A percentile compares a stretch with the other conserved stretches of the same genome.
Conservation (phyloP, 2,888 invertebrate species). For the Epistrophe grossulariae region DNA sequence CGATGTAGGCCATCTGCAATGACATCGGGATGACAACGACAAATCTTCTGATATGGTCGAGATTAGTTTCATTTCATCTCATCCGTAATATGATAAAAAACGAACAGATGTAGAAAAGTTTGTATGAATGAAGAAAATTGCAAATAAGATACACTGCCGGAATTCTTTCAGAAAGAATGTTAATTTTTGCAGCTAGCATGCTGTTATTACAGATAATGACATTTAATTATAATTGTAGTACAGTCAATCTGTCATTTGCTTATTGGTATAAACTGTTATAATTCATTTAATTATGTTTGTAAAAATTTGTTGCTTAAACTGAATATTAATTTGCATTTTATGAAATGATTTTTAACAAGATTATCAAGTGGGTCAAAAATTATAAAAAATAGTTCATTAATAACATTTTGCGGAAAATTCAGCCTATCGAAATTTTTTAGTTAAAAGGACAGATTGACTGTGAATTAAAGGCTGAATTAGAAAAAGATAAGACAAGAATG, state of each 20-base stretch:
- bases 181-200: conserved; percentile 38
- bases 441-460: background rate
- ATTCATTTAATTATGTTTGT: no score
- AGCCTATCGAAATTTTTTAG: background rate
- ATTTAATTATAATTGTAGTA: background rate
- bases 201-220: conserved; percentile 28
- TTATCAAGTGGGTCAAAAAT: no score
- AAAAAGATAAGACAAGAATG: conserved; percentile 22
- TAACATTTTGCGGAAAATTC: no score
- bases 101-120: background rate
- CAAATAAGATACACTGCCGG: background rate
- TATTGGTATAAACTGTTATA: no score
- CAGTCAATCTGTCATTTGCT: background rate
- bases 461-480: background rate
- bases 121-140: background rate
- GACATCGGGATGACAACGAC: background rate
- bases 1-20: conserved; percentile 5
- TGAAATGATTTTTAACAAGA: no score
- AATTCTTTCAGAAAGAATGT: conserved; percentile 44
- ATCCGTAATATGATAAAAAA: background rate
- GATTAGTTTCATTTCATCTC: conserved; percentile 29
- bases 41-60: conserved; percentile 1
- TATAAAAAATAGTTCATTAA: no score
- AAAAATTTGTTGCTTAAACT: no score
- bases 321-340: no score